Base-by-base conservation (phyloP, 2,888 invertebrate species). In the Drosophila gaucha region DNA sequence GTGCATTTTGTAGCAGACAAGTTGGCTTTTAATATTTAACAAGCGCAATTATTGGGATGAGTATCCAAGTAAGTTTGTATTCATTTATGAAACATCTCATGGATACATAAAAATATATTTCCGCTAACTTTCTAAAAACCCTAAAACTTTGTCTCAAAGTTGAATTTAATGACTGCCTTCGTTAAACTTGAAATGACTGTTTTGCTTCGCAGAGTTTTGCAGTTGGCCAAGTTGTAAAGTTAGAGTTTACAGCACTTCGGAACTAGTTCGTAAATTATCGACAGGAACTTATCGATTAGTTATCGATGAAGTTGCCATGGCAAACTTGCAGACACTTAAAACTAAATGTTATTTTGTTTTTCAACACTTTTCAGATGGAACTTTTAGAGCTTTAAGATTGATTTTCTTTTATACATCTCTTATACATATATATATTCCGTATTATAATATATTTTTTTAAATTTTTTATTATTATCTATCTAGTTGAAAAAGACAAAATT, bases 1-100 rank as follows among this genome's bases (percentile, higher is more conserved):
- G 72, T 73, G 73, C 60, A 76, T 79, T 82, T 71, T 57, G 66
- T n/a, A 66, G 50, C 38, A 60, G 59, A 9, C 33, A 58, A 75
- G 62, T 74, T 71, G 55, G 59, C 64, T 65, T 66, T 75, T 73
- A 62, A 83, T 83, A 80, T 80, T 83, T 84, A 80, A 83, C 65
- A 65, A 78, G 78, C 60, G 24, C 85, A 75, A 86, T 86, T 84
- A 86, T 83, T 73, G 64, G 50, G 71, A 66, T 77, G 78, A 69
- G 67, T 65, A 52, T 62, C 56, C 70, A 62, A 73, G 54, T 60
- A 67, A 56, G 63, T 58, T 70, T 59, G 68, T 73, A 80, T 86
- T 84, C 69, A 75, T 86, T 75, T 71, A 44, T 49, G 62, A 69
- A 70, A 73, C 69, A 46, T 58, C 41, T 47, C 14, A 38, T 41